These are phyloP conservation scores for Plebejus anna DNA, from an alignment of 2,888 invertebrate species.

Conservation along the genomic window DNA sequence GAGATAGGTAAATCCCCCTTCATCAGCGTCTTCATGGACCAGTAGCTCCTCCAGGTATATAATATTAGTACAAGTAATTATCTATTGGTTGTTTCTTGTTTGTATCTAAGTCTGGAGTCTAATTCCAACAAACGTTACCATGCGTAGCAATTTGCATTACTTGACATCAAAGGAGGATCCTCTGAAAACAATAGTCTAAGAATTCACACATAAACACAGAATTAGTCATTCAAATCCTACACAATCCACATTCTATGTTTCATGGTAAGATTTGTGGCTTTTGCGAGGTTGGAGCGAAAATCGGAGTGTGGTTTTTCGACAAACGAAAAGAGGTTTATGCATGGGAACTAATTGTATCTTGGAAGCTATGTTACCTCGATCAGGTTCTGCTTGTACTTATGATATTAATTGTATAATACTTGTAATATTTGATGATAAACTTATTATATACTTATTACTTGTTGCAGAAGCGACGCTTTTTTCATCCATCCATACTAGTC, in stretches of 20 bases:
- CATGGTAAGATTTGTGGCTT: neutral
- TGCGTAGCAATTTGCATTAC: neutral
- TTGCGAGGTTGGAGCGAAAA: neutral
- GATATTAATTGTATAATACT: neutral
- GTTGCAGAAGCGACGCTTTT: no score
- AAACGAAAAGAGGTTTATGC: neutral
- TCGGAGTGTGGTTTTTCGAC: neutral
- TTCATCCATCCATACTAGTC: no score
- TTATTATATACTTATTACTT: no score
- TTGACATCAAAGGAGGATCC: constrained; percentile 1
- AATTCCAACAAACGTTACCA: neutral
- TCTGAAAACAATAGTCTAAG: neutral
- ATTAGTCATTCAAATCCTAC: constrained; percentile 2
- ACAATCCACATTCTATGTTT: neutral
- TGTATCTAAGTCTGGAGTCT: neutral
- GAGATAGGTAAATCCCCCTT: no score
- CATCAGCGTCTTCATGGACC: no score
- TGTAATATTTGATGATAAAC: no score
- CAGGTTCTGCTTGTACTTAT: neutral
- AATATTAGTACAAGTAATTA: no score
- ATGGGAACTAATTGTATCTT: neutral
- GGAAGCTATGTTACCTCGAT: neutral
- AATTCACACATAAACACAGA: neutral
- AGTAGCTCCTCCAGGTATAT: no score
- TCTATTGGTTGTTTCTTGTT: no score